These are phyloP conservation scores for Escarpia spicata DNA, from an alignment of 2,888 invertebrate species.

Conservation along the genomic window DNA sequence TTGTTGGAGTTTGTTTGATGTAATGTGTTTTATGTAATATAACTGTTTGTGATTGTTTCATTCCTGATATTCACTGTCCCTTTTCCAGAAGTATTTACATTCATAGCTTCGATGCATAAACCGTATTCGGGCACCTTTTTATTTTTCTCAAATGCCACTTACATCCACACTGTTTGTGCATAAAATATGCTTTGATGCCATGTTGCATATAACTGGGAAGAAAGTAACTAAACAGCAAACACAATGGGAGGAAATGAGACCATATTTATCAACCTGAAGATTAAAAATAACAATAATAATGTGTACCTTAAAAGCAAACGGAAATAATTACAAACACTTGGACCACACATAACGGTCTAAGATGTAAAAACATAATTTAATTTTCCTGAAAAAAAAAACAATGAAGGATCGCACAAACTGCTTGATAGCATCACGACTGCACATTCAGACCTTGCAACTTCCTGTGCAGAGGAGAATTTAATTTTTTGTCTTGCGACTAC, in stretches of 20 bases:
- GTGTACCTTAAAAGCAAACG: not conserved
- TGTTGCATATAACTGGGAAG: not conserved
- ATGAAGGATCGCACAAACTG: not conserved
- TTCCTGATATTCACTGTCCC: no score
- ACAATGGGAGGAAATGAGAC: not conserved
- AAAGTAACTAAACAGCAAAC: not conserved
- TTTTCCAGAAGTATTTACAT: no score
- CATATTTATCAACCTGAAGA: not conserved
- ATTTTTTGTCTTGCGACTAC: not conserved
- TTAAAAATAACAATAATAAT: not conserved
- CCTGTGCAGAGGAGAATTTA: not conserved
- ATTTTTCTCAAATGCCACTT: no score
- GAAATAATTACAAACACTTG: not conserved
- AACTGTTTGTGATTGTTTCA: no score
- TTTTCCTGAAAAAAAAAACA: not conserved
- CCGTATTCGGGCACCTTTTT: no score
- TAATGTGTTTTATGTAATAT: no score
- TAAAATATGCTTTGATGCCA: no score
- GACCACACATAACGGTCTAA: not conserved
- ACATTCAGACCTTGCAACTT: not conserved
- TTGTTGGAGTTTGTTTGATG: no score
- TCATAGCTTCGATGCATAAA: no score
- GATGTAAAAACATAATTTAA: no score
- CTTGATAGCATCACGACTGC: not conserved
- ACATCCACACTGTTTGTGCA: no score